Evolutionary conservation across 1,140 invertebrate genomes (phyloP), one percentile per base, ranked within the genome.

Genomic region (Sweltsa coloradensis): DNA sequence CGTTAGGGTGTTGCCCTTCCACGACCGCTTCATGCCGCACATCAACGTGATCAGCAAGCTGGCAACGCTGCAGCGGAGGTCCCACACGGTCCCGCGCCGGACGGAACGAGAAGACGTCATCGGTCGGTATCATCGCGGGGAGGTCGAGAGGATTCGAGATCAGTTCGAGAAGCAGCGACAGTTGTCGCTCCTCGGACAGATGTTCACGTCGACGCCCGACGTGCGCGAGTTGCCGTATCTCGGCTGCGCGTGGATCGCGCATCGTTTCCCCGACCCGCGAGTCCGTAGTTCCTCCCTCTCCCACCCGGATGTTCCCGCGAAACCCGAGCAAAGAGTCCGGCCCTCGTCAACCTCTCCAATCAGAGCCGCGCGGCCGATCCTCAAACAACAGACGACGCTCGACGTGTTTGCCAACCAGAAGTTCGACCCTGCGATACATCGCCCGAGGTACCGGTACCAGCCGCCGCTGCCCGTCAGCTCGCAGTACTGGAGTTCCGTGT

Each of bases 21-120:
- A 78, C 31, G 78, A 88, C 56, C 70, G 85, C 3, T 77, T 77
- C 37, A 87, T 90, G 83, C 86, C 86, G 0, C 85, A 85, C 56
- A 89, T 89, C 26, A 87, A 91, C 57, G 78, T 90, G 1, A 89
- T 89, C 51, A 88, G 85, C 56, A 88, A 88, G 64, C 76, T 83
- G 19, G 85, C 83, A 0, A 72, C 75, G 3, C 60, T 90, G 27
- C 77, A 81, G 34, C 53, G 58, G 13, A 41, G 52, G 19, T 66
- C 70, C 5, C 55, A 51, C 3, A 48, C 58, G 36, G 53, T 59
- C 18, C 63, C 51, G 41, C 52, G 51, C 51, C 26, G 34, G 39
- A 58, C 61, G 23, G 62, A 68, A 49, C 56, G 62, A 9, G 53
- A 60, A 34, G 60, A 70, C 45, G 54, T 59, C 26, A n/a, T n/a